These are phyloP conservation scores for Cinclus cinclus DNA, from an alignment of 2,113 vertebrate species.

Conservation along the genomic window DNA sequence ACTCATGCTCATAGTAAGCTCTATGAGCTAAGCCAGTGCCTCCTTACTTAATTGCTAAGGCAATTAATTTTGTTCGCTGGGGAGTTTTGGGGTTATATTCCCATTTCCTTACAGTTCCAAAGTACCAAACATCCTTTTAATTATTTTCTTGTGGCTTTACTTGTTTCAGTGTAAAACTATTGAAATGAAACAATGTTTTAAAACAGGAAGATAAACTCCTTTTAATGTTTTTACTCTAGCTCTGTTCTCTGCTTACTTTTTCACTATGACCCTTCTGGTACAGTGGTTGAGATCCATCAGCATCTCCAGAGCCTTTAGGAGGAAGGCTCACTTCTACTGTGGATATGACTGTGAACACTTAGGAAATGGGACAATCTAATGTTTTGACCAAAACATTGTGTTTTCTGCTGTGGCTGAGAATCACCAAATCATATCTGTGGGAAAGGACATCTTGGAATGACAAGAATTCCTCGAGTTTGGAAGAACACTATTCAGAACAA, in stretches of 20 bases:
- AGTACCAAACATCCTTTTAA: neutral
- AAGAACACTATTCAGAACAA: neutral
- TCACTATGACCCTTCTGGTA: neutral
- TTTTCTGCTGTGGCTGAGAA: neutral
- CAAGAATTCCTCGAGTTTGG: no score
- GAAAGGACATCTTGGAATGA: neutral
- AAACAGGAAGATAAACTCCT: neutral
- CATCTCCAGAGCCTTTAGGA: neutral
- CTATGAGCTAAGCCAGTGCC: neutral
- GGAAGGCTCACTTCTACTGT: neutral
- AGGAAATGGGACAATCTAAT: neutral
- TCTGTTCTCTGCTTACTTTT: neutral
- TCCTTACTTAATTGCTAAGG: neutral
- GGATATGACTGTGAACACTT: neutral
- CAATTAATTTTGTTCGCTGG: neutral
- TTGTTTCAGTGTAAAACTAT: neutral
- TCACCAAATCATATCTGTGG: rapidly evolving
- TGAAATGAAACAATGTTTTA: neutral
- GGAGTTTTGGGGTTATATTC: neutral
- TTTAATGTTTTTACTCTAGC: neutral
- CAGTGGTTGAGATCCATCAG: neutral
- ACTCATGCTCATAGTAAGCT: neutral
- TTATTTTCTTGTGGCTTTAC: neutral
- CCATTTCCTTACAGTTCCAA: neutral
- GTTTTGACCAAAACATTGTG: neutral